Evolutionary conservation across 1,140 invertebrate genomes (phyloP), one percentile per base, ranked within the genome.

Genomic region (Dryas iulia): DNA sequence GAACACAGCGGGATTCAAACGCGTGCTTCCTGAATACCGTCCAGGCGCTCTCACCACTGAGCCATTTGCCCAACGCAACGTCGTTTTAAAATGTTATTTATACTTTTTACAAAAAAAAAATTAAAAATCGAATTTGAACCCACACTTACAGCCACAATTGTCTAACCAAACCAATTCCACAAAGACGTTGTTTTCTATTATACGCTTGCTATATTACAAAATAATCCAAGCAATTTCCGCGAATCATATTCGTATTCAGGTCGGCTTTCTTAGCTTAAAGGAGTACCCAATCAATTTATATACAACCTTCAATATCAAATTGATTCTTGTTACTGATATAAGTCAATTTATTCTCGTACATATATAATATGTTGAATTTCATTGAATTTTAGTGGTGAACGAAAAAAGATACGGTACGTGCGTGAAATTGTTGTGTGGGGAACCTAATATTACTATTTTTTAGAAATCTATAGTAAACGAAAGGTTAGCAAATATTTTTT

Each of bases 291-390:
- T 60, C 59, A 60, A 60, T 60, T 47, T 60, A 18, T 60, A 25
- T 47, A 47, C 59, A 60, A 35, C 33, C 33, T 26, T 60, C 59
- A 25, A 47, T 60, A 60, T 60, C 14, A 39, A 60, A 60, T 60
- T 60, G 33, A 60, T 60, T 60, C 59, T 60, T 35, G 59, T 60
- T 39, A 30, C 57, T 59, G 57, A 47, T 24, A 60, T 60, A 47
- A 60, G 53, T 24, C 25, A 56, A 56, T 56, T 56, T 26, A 24
- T 56, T n/a, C 53, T 18, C 21, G 4, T 18, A 39, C n/a, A n/a
- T 5, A 12, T 18, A 7, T 18, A 7, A 8, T 47, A 21, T 18
- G 8, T 47, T 18, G 6, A 47, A 21, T 47, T 0, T 21, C 8
- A 18, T 21, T 47, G 39, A 21, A 47, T 47, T 47, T 47, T 18